Base-by-base conservation (phyloP, 2,113 vertebrate species). In the Cyprinodon brontotheroides region DNA sequence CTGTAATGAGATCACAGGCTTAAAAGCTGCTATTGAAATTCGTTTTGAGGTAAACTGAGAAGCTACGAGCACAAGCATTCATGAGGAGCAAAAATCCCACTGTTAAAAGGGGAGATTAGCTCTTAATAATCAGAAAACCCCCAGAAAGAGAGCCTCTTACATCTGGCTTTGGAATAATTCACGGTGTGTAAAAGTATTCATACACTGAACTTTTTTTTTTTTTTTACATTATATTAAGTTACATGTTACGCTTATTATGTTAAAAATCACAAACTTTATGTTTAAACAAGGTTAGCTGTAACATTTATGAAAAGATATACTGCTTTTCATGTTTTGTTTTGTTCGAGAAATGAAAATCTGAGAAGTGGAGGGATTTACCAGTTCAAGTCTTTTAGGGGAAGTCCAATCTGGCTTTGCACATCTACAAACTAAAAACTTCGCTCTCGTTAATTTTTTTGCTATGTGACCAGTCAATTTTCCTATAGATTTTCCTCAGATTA, bases 31-130 rank as follows among this genome's bases (percentile, higher is more conserved):
- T 68, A 48, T 78, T 53, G 57, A 75, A 20, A 72, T 74, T 61
- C 22, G 67, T 80, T 81, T 64, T 72, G 81, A 59, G 79, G 82
- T 81, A 73, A 87, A 81, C 77, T 37, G 11, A 61, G 11, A 37
- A 6, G 60, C 17, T n/a, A 14, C n/a, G 50, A n/a, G 50, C 50
- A n/a, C 50, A 57, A 57, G 3, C 7, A n/a, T 20, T 57, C 17
- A 57, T 57, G 20, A 57, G n/a, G 50, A n/a, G 50, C 3, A 57
- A n/a, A 57, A 57, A n/a, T 57, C 50, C 50, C 17, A 20, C 5
- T 8, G 10, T n/a, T n/a, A 57, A n/a, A n/a, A 20, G 50, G 5
- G 50, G 50, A 57, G 50, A 57, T 57, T 57, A 20, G 8, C 17
- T 57, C 17, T 57, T 10, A 57, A 57, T 57, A 9, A 57, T 57